Evolutionary conservation across 2,888 invertebrate species (phyloP).

Genomic region (Microchrysa polita): DNA sequence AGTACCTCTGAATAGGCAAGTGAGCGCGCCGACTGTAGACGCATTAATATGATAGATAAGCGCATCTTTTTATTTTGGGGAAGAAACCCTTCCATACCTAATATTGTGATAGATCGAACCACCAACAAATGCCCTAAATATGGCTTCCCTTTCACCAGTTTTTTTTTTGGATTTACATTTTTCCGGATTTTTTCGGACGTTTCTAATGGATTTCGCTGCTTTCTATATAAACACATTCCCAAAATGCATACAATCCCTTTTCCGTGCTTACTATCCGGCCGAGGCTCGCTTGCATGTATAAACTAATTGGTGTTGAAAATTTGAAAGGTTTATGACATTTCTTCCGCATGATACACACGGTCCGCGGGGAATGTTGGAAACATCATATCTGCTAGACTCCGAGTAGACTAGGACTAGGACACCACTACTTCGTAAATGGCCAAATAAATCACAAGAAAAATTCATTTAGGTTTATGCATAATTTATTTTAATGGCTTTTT

Average conservation of each 20-base stretch:
- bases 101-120: too few relatives aligned
- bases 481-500: not conserved
- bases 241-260: not conserved
- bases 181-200: too few relatives aligned
- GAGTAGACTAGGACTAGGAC: too few relatives aligned
- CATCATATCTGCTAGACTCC: too few relatives aligned
- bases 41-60: too few relatives aligned
- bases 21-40: slow-evolving; percentile 1
- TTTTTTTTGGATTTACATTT: not conserved
- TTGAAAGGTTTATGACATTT: slow-evolving; percentile 20
- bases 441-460: not conserved
- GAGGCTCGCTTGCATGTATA: not conserved
- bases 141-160: too few relatives aligned
- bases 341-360: not conserved
- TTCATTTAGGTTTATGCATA: not conserved
- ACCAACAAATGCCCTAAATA: too few relatives aligned
- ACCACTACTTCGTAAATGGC: too few relatives aligned
- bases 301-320: slow-evolving; percentile 29
- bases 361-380: not conserved
- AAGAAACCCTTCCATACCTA: too few relatives aligned
- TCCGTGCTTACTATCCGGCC: too few relatives aligned
- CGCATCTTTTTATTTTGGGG: too few relatives aligned
- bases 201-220: not conserved
- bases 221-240: not conserved
- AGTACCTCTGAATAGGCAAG: slow-evolving; percentile 3